These are phyloP conservation scores for Egretta garzetta DNA, from an alignment of 2,113 vertebrate species.

Conservation along the genomic window DNA sequence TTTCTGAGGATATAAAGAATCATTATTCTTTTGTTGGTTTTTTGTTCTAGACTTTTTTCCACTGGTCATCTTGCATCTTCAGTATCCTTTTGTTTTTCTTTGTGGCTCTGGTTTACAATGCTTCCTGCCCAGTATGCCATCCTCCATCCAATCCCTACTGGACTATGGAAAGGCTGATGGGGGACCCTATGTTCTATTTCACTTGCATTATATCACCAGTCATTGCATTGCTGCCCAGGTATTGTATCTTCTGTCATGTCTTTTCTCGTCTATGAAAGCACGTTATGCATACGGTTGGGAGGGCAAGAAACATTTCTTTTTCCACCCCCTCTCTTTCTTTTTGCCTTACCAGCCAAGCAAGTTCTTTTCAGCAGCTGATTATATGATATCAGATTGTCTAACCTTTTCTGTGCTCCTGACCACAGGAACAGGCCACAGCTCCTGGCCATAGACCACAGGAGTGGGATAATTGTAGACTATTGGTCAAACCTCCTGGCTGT, in stretches of 20 bases:
- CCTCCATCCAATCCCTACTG: conserved; percentile 96
- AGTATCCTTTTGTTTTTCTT: conserved; percentile 88
- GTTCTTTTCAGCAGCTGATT: not conserved
- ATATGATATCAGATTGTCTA: not conserved
- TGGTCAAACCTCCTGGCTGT: not conserved
- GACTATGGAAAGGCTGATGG: conserved; percentile 90
- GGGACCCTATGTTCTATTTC: conserved; percentile 91
- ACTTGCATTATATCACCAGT: conserved; percentile 87
- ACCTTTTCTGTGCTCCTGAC: not conserved
- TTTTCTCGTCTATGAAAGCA: not conserved
- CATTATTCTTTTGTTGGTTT: not conserved
- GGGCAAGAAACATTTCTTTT: not conserved
- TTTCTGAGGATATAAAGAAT: not conserved
- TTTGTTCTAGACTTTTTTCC: conserved; percentile 89
- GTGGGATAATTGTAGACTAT: not conserved
- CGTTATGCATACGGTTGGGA: not conserved
- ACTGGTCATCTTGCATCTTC: conserved; percentile 90
- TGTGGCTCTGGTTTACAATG: conserved; percentile 91
- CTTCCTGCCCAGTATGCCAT: conserved; percentile 89
- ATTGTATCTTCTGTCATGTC: not conserved
- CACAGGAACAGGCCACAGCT: not conserved
- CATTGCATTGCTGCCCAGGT: conserved; percentile 91
- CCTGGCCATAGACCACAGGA: not conserved
- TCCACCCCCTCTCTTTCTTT: not conserved
- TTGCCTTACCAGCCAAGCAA: not conserved